Percentiles rank a stretch among this genome's conserved stretches.
These are phyloP conservation scores for Argynnis bischoffii DNA, from an alignment of 2,888 invertebrate genomes.

Conservation along the genomic window DNA sequence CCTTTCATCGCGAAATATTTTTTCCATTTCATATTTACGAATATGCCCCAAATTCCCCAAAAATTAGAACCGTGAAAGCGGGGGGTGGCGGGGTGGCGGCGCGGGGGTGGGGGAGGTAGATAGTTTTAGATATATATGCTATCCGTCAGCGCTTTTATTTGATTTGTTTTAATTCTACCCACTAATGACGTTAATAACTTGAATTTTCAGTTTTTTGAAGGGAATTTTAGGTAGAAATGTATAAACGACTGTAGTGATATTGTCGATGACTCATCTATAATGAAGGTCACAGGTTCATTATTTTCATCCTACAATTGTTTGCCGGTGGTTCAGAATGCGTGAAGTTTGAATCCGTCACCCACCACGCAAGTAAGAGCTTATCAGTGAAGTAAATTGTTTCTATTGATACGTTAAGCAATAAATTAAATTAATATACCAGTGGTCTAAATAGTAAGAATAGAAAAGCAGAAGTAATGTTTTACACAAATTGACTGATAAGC, in stretches of 20 bases:
- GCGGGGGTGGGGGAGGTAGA: constrained; percentile 61
- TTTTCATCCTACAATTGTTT: too few relatives aligned
- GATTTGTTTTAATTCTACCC: constrained; percentile 48
- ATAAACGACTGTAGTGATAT: neutral
- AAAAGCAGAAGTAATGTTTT: too few relatives aligned
- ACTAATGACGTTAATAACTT: constrained; percentile 27
- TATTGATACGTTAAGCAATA: too few relatives aligned
- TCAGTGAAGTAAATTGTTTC: too few relatives aligned
- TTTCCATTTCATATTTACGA: constrained; percentile 84
- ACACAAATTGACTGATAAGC: too few relatives aligned
- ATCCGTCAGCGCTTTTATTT: constrained; percentile 55
- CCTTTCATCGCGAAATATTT: constrained; percentile 73
- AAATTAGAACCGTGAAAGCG: constrained; percentile 83
- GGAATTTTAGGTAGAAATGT: neutral
- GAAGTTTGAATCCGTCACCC: too few relatives aligned
- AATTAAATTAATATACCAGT: too few relatives aligned
- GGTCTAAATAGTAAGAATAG: too few relatives aligned
- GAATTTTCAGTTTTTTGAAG: neutral
- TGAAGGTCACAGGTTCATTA: too few relatives aligned
- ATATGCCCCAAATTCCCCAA: constrained; percentile 83
- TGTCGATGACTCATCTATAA: too few relatives aligned
- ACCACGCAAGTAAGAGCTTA: too few relatives aligned
- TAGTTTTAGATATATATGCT: constrained; percentile 78
- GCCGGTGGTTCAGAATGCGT: too few relatives aligned
- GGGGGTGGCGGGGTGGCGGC: constrained; percentile 58